A percentile compares a stretch with the other conserved stretches of the same genome.
Evolutionary conservation across 2,113 vertebrate genomes (phyloP).

Genomic region (Pagrus major): DNA sequence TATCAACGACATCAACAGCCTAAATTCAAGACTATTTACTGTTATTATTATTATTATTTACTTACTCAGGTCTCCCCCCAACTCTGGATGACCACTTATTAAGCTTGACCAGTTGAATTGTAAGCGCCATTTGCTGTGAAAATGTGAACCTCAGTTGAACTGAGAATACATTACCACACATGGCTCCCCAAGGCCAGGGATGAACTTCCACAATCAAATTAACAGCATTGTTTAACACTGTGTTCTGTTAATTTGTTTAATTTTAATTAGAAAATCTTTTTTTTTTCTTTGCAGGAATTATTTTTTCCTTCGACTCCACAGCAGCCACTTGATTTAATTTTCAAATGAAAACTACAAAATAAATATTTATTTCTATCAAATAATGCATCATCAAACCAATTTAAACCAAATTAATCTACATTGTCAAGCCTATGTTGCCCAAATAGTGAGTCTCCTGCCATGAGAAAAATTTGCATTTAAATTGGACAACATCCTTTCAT

Average conservation of each 20-base stretch:
- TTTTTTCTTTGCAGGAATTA: background rate
- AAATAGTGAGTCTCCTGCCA: constrained; percentile 47
- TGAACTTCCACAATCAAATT: background rate
- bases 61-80: background rate
- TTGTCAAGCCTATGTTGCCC: constrained; percentile 37
- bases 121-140: background rate
- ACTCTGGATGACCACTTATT: background rate
- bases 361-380: constrained; percentile 40
- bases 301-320: background rate
- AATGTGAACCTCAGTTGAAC: background rate
- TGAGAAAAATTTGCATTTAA: constrained; percentile 69
- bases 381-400: constrained; percentile 44
- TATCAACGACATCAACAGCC: background rate
- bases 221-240: background rate
- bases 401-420: constrained; percentile 41
- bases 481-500: constrained; percentile 66
- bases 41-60: too few species aligned
- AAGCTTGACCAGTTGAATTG: background rate
- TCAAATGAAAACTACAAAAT: constrained; percentile 28
- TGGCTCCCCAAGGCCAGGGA: background rate
- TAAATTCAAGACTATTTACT: background rate
- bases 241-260: background rate
- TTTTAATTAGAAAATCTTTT: constrained; percentile 1
- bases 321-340: constrained; percentile 1
- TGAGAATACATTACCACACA: background rate